Evolutionary conservation across 1,140 invertebrate genomes (phyloP).

Genomic region (Calliphora vicina): DNA sequence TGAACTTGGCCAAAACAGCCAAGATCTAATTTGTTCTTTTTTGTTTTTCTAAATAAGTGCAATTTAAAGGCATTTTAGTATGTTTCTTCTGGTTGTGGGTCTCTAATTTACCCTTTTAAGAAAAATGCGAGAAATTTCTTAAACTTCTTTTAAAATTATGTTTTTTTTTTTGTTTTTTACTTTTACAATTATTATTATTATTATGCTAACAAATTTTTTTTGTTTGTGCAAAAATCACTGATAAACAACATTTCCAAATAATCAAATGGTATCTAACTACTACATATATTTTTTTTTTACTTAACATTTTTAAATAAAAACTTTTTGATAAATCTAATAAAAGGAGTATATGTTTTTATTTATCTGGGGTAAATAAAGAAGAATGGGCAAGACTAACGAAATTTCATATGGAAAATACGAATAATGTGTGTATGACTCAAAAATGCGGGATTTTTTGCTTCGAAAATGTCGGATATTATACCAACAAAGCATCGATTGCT

Average conservation of each 20-base stretch:
- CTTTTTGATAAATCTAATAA: background rate
- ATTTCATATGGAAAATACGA: too few relatives aligned
- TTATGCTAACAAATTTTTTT: background rate
- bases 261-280: background rate
- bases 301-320: too few relatives aligned
- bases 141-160: too few relatives aligned
- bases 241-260: background rate
- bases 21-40: constrained; percentile 65
- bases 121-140: background rate
- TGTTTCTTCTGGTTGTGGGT: constrained; percentile 42
- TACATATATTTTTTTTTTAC: too few relatives aligned
- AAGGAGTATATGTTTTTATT: background rate
- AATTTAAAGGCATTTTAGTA: background rate
- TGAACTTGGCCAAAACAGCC: constrained; percentile 68
- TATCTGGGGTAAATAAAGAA: too few relatives aligned
- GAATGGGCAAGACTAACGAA: too few relatives aligned
- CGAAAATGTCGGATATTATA: too few relatives aligned
- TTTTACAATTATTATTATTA: constrained; percentile 20
- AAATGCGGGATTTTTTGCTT: too few relatives aligned
- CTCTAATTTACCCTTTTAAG: background rate
- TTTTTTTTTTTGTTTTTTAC: constrained; percentile 39
- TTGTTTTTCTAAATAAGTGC: background rate
- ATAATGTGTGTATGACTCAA: too few relatives aligned
- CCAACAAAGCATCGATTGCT: too few relatives aligned
- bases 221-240: background rate